A percentile compares a stretch with the other conserved stretches of the same genome.
Conservation (phyloP, 1,140 invertebrate species). For the Metopolophium dirhodum region DNA sequence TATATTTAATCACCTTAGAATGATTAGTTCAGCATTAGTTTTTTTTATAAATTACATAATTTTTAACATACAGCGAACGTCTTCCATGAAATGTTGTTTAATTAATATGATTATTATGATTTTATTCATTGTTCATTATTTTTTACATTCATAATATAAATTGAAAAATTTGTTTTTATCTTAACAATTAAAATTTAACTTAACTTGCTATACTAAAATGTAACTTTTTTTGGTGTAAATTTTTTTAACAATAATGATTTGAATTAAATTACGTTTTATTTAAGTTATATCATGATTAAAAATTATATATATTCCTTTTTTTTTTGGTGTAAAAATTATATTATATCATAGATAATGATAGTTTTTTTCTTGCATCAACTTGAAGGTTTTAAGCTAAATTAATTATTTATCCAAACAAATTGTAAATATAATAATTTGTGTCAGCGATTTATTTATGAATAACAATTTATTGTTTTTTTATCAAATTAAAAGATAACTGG, state of each 20-base stretch:
- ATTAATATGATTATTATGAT: background rate
- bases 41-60: background rate
- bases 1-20: background rate
- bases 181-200: background rate
- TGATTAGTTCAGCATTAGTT: background rate
- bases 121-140: background rate
- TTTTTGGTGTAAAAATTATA: background rate
- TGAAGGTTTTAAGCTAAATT: background rate
- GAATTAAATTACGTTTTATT: background rate
- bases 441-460: background rate
- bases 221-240: background rate
- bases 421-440: background rate
- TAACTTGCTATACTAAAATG: background rate
- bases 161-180: background rate
- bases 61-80: background rate
- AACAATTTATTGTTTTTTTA: background rate
- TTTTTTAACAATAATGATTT: background rate
- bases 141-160: background rate
- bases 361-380: background rate
- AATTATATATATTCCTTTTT: background rate
- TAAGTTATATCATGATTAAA: background rate
- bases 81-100: background rate
- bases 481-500: background rate
- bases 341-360: background rate
- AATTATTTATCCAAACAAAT: background rate